Base-by-base conservation (phyloP, 2,797 vertebrate genomes). In the Eulemur coronatus region DNA sequence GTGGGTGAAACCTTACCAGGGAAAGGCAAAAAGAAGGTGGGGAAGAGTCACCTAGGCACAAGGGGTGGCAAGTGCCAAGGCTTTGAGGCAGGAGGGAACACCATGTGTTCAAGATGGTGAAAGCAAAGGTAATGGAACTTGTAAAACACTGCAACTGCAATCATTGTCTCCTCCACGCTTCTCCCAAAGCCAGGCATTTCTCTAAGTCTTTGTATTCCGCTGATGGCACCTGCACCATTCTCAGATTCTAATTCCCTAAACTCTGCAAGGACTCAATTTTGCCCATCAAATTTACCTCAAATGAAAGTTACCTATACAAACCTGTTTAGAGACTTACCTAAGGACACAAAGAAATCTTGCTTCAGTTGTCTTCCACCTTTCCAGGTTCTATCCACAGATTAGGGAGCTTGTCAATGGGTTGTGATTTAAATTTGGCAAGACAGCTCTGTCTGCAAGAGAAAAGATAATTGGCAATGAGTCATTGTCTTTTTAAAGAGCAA, bases 401-500 rank as follows among this genome's bases (percentile, higher is more conserved):
- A 81, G 63, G 61, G 30, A 26, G n/a, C 28, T 59, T 55, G 46
- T 35, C 79, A 84, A 82, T 73, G 26, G 78, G 22, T 52, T 63
- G 6, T 4, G 41, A 33, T 90, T 96, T 92, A 95, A 87, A 87
- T 81, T 65, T 79, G 61, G 17, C 82, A 63, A 88, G 84, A 87
- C 41, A 88, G n/a, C 18, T 87, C 38, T 92, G 61, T 78, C 67
- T 97, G 85, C 15, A 69, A 75, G 38, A 93, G 85, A 87, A 95
- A 80, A 84, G 70, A 91, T 82, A 88, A 96, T 61, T 93, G 69
- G 15, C 20, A 73, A 46, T 63, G n/a, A 98, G 48, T 86, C 75
- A 75, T 38, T 97, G 55, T 65, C 91, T 78, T 94, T 91, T 90
- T 73, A 84, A 55, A 69, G 70, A 90, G 18, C 57, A 95, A 94